A percentile compares a stretch with the other conserved stretches of the same genome.
Conservation (phyloP, 2,888 invertebrate species). For the Scotopteryx bipunctaria region DNA sequence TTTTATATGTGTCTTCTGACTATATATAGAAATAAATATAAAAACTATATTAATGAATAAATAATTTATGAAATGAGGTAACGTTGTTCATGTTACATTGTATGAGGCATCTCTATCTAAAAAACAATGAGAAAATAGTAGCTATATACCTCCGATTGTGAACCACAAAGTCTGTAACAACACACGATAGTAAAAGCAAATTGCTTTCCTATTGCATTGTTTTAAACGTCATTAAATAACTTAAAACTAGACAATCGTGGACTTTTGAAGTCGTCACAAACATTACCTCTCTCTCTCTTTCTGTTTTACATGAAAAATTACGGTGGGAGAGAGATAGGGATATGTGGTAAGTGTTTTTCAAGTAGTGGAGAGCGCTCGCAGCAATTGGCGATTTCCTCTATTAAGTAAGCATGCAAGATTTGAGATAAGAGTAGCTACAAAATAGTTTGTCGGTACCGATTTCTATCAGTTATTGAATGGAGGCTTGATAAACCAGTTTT, state of each 20-base stretch:
- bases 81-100: no score
- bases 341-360: slow-evolving; percentile 14
- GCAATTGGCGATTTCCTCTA: slow-evolving; percentile 78
- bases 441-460: slow-evolving; percentile 71
- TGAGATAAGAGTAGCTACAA: slow-evolving; percentile 65
- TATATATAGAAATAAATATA: no score
- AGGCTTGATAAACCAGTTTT: slow-evolving; percentile 37
- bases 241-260: slow-evolving; percentile 13
- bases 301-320: neutral
- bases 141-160: neutral
- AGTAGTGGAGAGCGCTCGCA: slow-evolving; percentile 19
- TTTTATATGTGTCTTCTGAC: no score
- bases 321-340: slow-evolving; percentile 7
- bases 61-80: no score
- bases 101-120: no score
- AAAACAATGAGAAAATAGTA: slow-evolving; percentile 1
- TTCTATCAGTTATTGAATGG: slow-evolving; percentile 43
- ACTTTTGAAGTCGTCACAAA: slow-evolving; percentile 5
- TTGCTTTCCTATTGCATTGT: slow-evolving; percentile 29
- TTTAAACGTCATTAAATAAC: slow-evolving; percentile 27
- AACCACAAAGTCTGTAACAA: slow-evolving; percentile 9
- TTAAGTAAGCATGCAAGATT: slow-evolving; percentile 67
- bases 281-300: slow-evolving; percentile 11
- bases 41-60: no score
- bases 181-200: slow-evolving; percentile 29